These are phyloP conservation scores for Okapia johnstoni DNA, from an alignment of 2,113 vertebrate species.

Conservation along the genomic window DNA sequence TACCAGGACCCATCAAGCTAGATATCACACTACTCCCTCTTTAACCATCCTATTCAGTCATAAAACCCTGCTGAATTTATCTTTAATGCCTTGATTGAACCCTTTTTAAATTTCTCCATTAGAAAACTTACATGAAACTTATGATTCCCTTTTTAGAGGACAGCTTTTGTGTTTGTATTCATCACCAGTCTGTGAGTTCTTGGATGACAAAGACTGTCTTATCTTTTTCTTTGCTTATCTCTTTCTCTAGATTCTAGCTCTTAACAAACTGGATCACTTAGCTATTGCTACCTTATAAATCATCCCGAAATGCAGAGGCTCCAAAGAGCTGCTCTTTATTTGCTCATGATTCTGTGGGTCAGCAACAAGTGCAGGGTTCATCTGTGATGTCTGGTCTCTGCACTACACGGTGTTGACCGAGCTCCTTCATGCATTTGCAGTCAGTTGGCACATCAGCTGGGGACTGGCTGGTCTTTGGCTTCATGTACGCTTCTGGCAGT, in stretches of 20 bases:
- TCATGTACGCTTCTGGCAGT: neutral
- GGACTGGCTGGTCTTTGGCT: constrained; percentile 4
- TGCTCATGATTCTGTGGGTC: neutral
- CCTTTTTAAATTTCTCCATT: neutral
- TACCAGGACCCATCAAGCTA: neutral
- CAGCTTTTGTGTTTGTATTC: neutral
- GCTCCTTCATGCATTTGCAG: neutral
- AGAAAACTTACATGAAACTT: neutral
- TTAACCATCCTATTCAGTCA: neutral
- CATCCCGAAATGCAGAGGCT: neutral
- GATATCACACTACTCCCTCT: neutral
- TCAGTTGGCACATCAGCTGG: neutral
- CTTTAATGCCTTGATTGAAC: neutral
- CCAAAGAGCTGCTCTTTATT: neutral
- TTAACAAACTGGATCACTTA: neutral
- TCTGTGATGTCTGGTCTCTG: neutral
- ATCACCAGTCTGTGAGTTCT: neutral
- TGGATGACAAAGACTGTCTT: neutral
- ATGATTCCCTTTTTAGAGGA: neutral
- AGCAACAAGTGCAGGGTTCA: neutral
- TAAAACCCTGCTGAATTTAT: neutral
- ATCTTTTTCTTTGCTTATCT: neutral
- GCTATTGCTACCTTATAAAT: neutral
- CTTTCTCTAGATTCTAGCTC: neutral
- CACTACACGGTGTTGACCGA: fast-evolving